A percentile compares a stretch with the other conserved stretches of the same genome.
Evolutionary conservation across 2,888 invertebrate species (phyloP).

Genomic region (Ligdia adustata): DNA sequence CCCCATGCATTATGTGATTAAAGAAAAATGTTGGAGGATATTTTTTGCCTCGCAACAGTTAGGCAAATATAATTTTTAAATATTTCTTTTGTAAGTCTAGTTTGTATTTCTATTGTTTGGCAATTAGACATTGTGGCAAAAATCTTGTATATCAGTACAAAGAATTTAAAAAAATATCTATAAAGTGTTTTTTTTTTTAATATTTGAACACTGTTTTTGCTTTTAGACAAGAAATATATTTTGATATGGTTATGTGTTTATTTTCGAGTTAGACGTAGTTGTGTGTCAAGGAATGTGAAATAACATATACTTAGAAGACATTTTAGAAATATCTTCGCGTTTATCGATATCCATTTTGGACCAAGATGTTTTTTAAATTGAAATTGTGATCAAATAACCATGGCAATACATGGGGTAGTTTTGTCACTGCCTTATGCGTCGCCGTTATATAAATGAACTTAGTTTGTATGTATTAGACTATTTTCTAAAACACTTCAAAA

Average conservation of each 20-base stretch:
- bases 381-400: constrained; percentile 9
- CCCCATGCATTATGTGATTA: constrained; percentile 38
- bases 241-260: constrained; percentile 70
- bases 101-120: constrained; percentile 60
- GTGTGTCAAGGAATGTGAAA: constrained; percentile 10
- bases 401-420: background rate
- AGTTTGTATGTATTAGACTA: background rate
- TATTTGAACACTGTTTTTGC: constrained; percentile 57
- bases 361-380: constrained; percentile 47
- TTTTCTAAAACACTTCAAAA: too few relatives aligned
- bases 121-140: constrained; percentile 56
- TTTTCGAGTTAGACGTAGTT: constrained; percentile 53
- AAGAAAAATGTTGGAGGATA: constrained; percentile 44
- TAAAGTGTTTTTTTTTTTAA: constrained; percentile 50
- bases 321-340: constrained; percentile 43
- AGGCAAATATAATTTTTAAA: constrained; percentile 60
- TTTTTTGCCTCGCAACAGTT: constrained; percentile 50
- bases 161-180: constrained; percentile 61
- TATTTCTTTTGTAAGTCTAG: constrained; percentile 64
- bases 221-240: constrained; percentile 67
- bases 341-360: constrained; percentile 53
- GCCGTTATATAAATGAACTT: background rate
- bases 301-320: constrained; percentile 32
- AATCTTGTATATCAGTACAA: constrained; percentile 81
- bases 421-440: constrained; percentile 10